Percentiles rank a stretch among this genome's conserved stretches.
Evolutionary conservation across 1,140 invertebrate species (phyloP).

Genomic region (Phymastichus coffea): DNA sequence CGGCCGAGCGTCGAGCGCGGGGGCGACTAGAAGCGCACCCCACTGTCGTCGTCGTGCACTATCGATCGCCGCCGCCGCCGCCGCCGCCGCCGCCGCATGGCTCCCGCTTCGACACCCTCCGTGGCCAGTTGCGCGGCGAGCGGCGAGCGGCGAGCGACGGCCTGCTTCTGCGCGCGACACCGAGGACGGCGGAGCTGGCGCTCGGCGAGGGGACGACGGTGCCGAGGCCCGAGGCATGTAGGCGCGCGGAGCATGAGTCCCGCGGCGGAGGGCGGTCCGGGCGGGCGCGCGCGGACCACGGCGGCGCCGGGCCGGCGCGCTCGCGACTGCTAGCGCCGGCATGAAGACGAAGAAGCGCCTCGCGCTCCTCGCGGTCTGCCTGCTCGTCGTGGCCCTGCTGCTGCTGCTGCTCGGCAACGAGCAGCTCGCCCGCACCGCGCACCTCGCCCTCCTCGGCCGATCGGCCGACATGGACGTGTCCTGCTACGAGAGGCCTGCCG

Average conservation of each 20-base stretch:
- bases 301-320: no score
- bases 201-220: not conserved
- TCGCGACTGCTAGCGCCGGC: not conserved
- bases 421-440: not conserved
- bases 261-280: no score
- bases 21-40: no score
- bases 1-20: no score
- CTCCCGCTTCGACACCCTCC: no score
- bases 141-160: no score
- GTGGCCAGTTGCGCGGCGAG: no score
- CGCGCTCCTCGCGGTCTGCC: not conserved
- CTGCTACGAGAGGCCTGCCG: conserved; percentile 39
- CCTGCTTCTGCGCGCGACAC: not conserved
- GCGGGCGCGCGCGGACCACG: not conserved
- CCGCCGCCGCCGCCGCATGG: no score
- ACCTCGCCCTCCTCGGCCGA: conserved; percentile 2
- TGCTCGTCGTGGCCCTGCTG: not conserved
- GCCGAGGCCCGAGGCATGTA: not conserved
- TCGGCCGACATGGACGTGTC: conserved; percentile 32
- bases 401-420: not conserved
- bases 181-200: not conserved
- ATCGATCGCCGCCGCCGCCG: no score
- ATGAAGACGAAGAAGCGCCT: conserved; percentile 11
- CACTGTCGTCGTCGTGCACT: no score
- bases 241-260: not conserved